A percentile compares a stretch with the other conserved stretches of the same genome.
Conservation (phyloP, 1,140 invertebrate genomes). For the Pantala flavescens region DNA sequence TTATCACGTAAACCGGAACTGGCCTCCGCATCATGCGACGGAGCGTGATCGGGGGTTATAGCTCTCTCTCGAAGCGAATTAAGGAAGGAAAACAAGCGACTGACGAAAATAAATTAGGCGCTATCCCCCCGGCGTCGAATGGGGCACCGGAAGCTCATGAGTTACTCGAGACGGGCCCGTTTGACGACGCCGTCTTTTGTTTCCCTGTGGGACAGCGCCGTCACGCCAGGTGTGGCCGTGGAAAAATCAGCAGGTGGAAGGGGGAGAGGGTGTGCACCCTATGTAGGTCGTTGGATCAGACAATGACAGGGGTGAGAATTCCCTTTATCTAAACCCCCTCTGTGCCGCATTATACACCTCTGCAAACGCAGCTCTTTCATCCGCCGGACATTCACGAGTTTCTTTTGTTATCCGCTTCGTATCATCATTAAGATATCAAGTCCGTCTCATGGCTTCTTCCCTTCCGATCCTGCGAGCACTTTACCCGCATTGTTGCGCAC, state of each 20-base stretch:
- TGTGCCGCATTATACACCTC: no score
- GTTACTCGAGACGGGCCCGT: not conserved
- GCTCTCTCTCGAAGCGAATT: no score
- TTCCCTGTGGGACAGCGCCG: not conserved
- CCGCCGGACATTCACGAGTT: not conserved
- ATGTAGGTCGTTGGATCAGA: no score
- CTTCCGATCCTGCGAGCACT: not conserved
- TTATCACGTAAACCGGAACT: no score
- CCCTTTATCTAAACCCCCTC: no score
- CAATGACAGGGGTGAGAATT: no score
- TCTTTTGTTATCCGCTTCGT: not conserved
- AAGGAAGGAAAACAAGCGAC: not conserved
- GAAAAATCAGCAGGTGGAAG: not conserved
- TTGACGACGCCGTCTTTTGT: not conserved
- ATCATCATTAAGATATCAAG: constrained; percentile 10
- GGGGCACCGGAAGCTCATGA: not conserved
- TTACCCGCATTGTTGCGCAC: no score
- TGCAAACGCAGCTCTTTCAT: not conserved
- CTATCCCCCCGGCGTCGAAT: not conserved
- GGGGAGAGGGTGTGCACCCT: no score
- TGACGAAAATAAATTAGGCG: not conserved
- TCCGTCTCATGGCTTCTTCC: not conserved
- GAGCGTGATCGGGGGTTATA: no score
- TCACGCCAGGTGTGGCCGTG: not conserved
- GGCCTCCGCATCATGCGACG: no score